Evolutionary conservation across 2,888 invertebrate species (phyloP), one percentile per base, ranked within the genome.

Genomic region (Temnothorax ravouxi): DNA sequence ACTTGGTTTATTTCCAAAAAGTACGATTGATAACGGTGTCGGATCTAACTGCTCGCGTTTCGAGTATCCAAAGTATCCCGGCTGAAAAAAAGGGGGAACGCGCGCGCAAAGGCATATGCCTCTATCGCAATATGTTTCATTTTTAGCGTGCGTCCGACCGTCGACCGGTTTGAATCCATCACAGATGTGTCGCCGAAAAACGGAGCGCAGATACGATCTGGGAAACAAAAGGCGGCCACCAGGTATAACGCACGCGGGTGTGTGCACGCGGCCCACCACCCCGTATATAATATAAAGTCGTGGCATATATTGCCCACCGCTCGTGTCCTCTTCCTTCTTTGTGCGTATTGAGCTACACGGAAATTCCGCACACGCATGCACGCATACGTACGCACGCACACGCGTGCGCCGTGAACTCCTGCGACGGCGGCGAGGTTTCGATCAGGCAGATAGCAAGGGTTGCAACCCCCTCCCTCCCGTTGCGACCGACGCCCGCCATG

Each of bases 381-480:
- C 29, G 29, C 29, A 29, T 3, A 64, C 85, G 84, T 88, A 84
- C 86, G 77, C 52, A 83, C 67, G 61, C 86, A 82, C 84, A 82
- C 84, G 86, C 82, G 52, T 54, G 77, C 59, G 87, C 79, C 87
- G 86, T 80, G 86, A 85, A 89, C 85, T 87, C 84, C 77, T 81
- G 87, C 88, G 82, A 80, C 85, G 83, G 88, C 85, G 83, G 88
- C 84, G 86, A 85, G 64, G 86, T 87, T 75, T 81, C 83, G 93
- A 94, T 93, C 90, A 89, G 89, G 85, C 91, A 91, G 93, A 93
- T 93, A 93, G 94, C 93, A 94, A 94, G 94, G 94, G 94, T 94
- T 94, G 94, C 93, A 94, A 93, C 89, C 90, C 85, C 67, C 71
- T 64, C 62, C 52, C 25, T 50, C 59, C 38, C 21, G 74, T 41